phyloP scores from a whole-genome alignment of 1,140 invertebrate genomes.

The Heliconius hermathena region DNA sequence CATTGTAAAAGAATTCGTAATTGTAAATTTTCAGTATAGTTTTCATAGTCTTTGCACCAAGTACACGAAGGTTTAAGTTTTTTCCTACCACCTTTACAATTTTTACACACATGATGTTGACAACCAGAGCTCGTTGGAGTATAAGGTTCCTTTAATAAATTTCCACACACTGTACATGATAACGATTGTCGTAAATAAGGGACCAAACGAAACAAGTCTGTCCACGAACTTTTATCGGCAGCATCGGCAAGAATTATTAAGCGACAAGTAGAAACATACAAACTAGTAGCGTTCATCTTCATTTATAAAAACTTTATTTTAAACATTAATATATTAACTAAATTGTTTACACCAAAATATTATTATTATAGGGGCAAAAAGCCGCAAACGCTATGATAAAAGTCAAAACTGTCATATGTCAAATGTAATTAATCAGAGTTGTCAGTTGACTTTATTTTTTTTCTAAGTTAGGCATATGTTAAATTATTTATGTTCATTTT shows the following conservation, averaged over 20 bases:
- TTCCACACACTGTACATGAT: conserved; percentile 93
- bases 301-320: conserved; percentile 55
- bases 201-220: conserved; percentile 90
- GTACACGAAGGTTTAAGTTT: conserved; percentile 91
- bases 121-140: conserved; percentile 91
- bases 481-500: not conserved
- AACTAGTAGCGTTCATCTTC: conserved; percentile 91
- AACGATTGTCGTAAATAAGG: conserved; percentile 93
- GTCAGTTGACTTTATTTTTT: conserved; percentile 19
- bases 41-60: conserved; percentile 92
- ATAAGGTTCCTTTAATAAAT: conserved; percentile 91
- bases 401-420: conserved; percentile 44
- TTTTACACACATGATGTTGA: conserved; percentile 92
- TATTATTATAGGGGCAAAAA: conserved; percentile 64
- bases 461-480: not conserved
- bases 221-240: conserved; percentile 87
- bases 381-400: conserved; percentile 68
- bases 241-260: conserved; percentile 86
- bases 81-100: conserved; percentile 92
- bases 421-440: conserved; percentile 19
- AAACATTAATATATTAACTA: conserved; percentile 55
- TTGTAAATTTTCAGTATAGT: conserved; percentile 92
- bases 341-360: conserved; percentile 74
- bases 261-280: conserved; percentile 92
- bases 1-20: conserved; percentile 91